phyloP scores from a whole-genome alignment of 2,888 invertebrate species.

The Onchidella celtica region DNA sequence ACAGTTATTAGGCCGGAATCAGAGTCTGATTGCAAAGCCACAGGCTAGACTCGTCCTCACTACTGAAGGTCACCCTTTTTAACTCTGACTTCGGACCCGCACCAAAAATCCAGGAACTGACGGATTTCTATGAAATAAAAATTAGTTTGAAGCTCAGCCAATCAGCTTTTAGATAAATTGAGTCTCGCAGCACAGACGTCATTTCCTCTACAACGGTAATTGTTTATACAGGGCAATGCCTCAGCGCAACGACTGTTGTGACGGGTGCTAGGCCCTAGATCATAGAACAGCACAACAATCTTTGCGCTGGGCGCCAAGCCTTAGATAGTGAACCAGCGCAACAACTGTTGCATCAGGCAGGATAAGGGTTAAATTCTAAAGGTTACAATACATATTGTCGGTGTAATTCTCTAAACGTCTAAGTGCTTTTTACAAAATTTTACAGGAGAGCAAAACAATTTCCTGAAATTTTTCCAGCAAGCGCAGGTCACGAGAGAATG shows the following conservation, averaged over 20 bases:
- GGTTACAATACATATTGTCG: no score
- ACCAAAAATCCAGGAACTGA: not conserved
- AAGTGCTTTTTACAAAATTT: no score
- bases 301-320: not conserved
- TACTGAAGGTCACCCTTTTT: not conserved
- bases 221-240: not conserved
- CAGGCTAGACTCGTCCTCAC: no score
- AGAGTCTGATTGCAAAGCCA: no score
- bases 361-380: not conserved
- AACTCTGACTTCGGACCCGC: not conserved
- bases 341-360: not conserved
- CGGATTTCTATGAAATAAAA: not conserved
- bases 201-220: not conserved
- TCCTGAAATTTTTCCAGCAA: no score
- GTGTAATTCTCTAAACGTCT: no score
- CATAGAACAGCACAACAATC: not conserved
- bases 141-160: not conserved
- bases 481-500: no score
- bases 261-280: not conserved
- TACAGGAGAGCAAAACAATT: no score
- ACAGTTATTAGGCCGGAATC: no score
- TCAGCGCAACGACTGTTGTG: not conserved
- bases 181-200: not conserved
- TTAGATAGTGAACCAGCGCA: not conserved
- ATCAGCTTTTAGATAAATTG: not conserved